Base-by-base conservation (phyloP, 2,888 invertebrate species). In the Catocala fraxini region DNA sequence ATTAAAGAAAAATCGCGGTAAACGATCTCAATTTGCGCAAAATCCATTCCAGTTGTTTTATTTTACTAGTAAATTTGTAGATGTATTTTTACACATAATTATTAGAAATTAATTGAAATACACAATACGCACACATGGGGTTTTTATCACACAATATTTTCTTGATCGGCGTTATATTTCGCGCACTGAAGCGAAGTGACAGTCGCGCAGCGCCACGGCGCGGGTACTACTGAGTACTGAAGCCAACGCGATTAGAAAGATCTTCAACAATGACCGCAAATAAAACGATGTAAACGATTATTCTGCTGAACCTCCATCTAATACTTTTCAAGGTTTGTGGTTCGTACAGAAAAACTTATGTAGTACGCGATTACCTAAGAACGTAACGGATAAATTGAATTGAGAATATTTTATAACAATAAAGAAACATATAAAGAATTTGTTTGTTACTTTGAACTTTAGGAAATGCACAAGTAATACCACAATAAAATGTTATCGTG, bases 251-350 rank as follows among this genome's bases (percentile, higher is more conserved):
- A 84, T 86, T 87, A 86, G 88, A 87, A 88, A 89, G 85, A 90
- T 89, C 85, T 85, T 82, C 79, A 80, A 83, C 85, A 83, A 83
- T 82, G 83, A 87, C 84, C 83, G 85, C 87, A 87, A 87, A 89
- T 87, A 85, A 83, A 86, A 84, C 79, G 59, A 58, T 79, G 64
- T 62, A 62, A 65, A 69, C 59, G 65, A 73, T 76, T 70, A 80
- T 73, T 75, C 72, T 73, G 77, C 75, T 66, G 75, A 73, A 77
- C 71, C 65, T 74, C 79, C 69, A 72, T 71, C 71, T 74, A 74
- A 81, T 77, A 73, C n/a, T 70, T 69, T 80, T 82, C 82, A 83
- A 84, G 84, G 82, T 76, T 80, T 68, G 69, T 59, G 68, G 70
- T 71, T 68, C 65, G 75, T 70, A 67, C 70, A 73, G 79, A 80